These are phyloP conservation scores for Vulpes lagopus DNA, from an alignment of 2,113 vertebrate genomes.

Conservation along the genomic window DNA sequence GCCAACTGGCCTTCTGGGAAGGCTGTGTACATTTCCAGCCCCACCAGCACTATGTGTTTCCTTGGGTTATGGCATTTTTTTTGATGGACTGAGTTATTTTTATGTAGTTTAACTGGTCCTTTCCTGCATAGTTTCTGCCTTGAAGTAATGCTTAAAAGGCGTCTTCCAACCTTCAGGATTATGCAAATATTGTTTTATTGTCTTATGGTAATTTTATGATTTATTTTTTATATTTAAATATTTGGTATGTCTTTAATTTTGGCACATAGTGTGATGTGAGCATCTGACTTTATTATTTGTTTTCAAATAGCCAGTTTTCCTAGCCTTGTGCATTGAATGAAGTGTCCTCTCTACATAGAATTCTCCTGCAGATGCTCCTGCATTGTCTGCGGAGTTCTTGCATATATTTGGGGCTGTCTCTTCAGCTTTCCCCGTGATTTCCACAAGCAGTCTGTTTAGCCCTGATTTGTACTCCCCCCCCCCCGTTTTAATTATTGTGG, in stretches of 20 bases:
- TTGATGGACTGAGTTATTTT: not conserved
- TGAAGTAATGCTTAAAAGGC: not conserved
- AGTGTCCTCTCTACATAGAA: not conserved
- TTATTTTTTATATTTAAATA: not conserved
- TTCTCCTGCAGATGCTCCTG: not conserved
- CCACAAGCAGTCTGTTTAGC: not conserved
- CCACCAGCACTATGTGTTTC: not conserved
- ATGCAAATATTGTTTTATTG: constrained; percentile 11
- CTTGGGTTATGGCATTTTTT: not conserved
- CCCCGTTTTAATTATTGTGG: not conserved
- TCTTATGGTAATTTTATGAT: not conserved
- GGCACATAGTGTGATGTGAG: not conserved
- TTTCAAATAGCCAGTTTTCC: not conserved
- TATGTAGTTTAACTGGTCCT: not conserved
- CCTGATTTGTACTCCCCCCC: too few relatives aligned
- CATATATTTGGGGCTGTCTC: not conserved
- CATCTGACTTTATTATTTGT: not conserved
- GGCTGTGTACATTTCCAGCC: rapidly evolving
- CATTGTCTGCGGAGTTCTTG: not conserved
- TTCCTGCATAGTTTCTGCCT: not conserved
- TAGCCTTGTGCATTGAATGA: not conserved
- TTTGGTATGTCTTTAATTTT: not conserved
- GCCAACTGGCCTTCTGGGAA: not conserved
- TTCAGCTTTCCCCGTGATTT: not conserved
- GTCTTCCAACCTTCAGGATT: not conserved